A percentile compares a stretch with the other conserved stretches of the same genome.
These are phyloP conservation scores for Alentia gelatinosa DNA, from an alignment of 2,888 invertebrate species.

Conservation along the genomic window DNA sequence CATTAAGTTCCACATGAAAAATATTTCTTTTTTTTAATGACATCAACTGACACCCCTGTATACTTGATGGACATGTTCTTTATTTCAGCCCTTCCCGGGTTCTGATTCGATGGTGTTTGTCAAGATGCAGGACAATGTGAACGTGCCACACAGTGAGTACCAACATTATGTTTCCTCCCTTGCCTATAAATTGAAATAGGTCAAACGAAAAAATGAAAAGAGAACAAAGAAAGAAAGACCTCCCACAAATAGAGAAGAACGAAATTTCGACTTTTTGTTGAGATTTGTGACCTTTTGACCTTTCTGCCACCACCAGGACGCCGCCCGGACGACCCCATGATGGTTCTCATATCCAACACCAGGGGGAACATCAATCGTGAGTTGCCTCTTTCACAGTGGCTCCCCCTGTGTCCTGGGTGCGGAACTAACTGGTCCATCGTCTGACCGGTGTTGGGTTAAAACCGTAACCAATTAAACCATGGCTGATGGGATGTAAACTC, in stretches of 20 bases:
- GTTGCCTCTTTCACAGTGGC: slow-evolving; percentile 1
- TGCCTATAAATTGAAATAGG: background rate
- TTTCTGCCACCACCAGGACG: background rate
- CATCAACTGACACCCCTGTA: no score
- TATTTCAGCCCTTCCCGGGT: slow-evolving; percentile 78
- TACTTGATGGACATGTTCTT: no score
- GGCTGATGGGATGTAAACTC: background rate
- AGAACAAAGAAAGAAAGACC: background rate
- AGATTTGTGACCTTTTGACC: slow-evolving; percentile 39
- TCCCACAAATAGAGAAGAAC: background rate
- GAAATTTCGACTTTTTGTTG: background rate
- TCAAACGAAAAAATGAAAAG: slow-evolving; percentile 2
- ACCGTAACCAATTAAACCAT: background rate
- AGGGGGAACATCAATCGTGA: slow-evolving; percentile 52
- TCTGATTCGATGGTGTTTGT: slow-evolving; percentile 76
- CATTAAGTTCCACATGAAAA: no score
- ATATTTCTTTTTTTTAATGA: no score
- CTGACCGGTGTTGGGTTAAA: background rate
- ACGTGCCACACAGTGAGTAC: slow-evolving; percentile 43
- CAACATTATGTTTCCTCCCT: background rate
- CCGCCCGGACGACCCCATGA: slow-evolving; percentile 41
- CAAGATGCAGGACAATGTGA: slow-evolving; percentile 74
- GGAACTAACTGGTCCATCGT: background rate
- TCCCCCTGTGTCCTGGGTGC: slow-evolving; percentile 15
- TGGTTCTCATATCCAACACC: slow-evolving; percentile 44